Percentiles rank a stretch among this genome's conserved stretches.
phyloP scores from a whole-genome alignment of 2,113 vertebrate species.

The Empidonax traillii region DNA sequence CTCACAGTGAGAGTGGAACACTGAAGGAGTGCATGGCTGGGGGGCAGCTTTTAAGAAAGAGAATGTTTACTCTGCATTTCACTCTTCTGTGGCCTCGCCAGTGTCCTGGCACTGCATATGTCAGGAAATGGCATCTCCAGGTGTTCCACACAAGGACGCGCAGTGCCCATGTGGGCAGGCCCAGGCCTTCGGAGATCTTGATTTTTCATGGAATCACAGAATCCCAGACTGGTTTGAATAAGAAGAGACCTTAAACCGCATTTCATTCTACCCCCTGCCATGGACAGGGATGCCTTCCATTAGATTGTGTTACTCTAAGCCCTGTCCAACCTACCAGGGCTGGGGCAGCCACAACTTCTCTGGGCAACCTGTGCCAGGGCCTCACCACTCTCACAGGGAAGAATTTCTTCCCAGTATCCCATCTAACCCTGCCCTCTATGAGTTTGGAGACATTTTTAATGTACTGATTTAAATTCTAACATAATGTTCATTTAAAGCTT shows the following conservation, averaged over 20 bases:
- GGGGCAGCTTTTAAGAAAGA: not conserved
- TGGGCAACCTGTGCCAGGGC: not conserved
- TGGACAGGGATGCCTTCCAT: not conserved
- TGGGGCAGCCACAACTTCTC: not conserved
- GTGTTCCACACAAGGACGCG: too few relatives aligned
- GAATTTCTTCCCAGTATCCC: accelerated
- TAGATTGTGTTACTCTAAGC: accelerated
- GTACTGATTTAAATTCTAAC: not conserved
- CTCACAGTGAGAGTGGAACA: accelerated
- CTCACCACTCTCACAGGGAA: not conserved
- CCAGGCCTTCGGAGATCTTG: not conserved
- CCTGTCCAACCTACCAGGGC: not conserved
- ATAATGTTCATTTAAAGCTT: accelerated
- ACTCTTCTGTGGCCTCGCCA: too few relatives aligned
- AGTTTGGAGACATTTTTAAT: not conserved
- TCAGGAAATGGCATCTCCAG: accelerated
- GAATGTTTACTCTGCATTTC: accelerated
- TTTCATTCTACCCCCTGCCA: accelerated
- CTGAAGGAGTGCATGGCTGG: accelerated
- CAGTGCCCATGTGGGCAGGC: not conserved
- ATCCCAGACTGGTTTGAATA: not conserved
- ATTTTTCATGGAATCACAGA: not conserved
- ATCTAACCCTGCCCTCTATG: too few relatives aligned
- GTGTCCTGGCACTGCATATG: too few relatives aligned
- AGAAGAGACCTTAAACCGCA: not conserved